Conservation (phyloP, 1,140 invertebrate species). For the Anoplophora glabripennis region DNA sequence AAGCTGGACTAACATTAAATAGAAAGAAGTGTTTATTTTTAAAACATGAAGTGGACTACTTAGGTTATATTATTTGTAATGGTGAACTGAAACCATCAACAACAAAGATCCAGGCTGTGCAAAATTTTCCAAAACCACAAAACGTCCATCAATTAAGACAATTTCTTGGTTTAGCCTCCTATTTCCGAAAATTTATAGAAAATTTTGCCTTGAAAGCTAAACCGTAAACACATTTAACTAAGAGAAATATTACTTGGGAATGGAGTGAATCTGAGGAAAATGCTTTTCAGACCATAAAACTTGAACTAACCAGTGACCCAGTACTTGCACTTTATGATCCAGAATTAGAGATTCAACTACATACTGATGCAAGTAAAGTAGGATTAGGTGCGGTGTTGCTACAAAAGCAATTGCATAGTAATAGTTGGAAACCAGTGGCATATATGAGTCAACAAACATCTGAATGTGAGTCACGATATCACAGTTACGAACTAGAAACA, state of each 20-base stretch:
- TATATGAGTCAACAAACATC: not conserved
- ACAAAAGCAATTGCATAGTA: not conserved
- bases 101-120: too few relatives aligned
- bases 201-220: constrained; percentile 30
- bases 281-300: too few relatives aligned
- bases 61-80: constrained; percentile 21
- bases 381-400: not conserved
- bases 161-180: too few relatives aligned
- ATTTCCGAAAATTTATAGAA: constrained; percentile 35
- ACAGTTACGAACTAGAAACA: not conserved
- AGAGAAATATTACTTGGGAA: too few relatives aligned
- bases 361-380: not conserved
- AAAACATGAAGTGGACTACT: constrained; percentile 17
- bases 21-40: constrained; percentile 23
- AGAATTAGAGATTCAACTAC: not conserved
- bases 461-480: not conserved
- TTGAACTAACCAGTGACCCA: too few relatives aligned
- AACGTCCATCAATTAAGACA: too few relatives aligned
- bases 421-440: not conserved
- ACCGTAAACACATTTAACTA: constrained; percentile 21
- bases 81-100: too few relatives aligned
- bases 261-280: too few relatives aligned
- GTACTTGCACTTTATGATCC: too few relatives aligned
- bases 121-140: too few relatives aligned
- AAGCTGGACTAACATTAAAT: constrained; percentile 15